phyloP scores from a whole-genome alignment of 2,888 invertebrate species.

The Lapara coniferarum region DNA sequence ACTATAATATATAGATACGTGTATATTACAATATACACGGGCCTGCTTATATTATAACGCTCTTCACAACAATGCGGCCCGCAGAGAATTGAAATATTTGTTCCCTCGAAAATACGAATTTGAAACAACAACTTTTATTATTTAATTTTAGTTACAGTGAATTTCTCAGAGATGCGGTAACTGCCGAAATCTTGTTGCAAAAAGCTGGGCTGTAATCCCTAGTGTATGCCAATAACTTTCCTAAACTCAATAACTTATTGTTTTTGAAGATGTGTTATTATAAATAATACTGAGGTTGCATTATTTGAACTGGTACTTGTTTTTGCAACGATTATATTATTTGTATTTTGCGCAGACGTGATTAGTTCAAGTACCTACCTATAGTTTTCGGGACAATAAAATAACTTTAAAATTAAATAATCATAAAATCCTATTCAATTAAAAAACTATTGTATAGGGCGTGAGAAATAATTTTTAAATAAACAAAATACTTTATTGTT shows the following conservation, averaged over 20 bases:
- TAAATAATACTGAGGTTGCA: neutral
- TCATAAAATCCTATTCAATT: no score
- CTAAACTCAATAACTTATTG: neutral
- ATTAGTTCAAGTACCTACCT: no score
- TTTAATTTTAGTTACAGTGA: slow-evolving; percentile 9
- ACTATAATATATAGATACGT: no score
- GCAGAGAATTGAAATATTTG: neutral
- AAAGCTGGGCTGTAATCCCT: neutral
- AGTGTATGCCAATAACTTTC: neutral
- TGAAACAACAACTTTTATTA: slow-evolving; percentile 2
- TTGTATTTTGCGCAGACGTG: no score
- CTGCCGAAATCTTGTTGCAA: neutral
- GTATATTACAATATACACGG: no score
- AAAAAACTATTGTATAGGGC: no score
- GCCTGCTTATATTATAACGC: neutral
- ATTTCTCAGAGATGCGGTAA: neutral
- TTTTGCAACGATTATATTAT: no score
- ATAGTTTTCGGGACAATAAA: no score
- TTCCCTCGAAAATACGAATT: slow-evolving; percentile 13
- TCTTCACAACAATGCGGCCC: neutral
- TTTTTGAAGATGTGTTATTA: neutral
- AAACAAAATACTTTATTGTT: no score
- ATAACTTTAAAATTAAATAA: no score
- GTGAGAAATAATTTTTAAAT: no score
- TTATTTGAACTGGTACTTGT: no score